Base-by-base conservation (phyloP, 2,888 invertebrate genomes). In the Drosophila fungiperda region DNA sequence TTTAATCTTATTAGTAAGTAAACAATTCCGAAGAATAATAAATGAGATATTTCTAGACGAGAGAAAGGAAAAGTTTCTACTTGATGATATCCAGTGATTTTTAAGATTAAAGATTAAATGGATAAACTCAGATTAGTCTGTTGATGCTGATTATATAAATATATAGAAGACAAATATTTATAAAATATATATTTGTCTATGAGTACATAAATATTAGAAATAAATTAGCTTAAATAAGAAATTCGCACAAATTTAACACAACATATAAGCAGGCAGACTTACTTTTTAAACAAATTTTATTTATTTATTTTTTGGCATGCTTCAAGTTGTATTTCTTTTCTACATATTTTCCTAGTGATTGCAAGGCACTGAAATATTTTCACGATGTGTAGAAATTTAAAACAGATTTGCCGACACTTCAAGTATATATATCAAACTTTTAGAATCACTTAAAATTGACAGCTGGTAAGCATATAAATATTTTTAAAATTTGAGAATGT, bases 1-100 rank as follows among this genome's bases (percentile, higher is more conserved):
- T 64, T 63, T 63, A 38, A 52, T 50, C 66, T 36, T n/a, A 32
- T 5, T 26, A n/a, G 23, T 48, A 17, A 65, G 29, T 86, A 80
- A 83, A 80, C 81, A 83, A 12, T 45, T 45, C 12, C 7, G 20
- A 12, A 12, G 12, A 12, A 7, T 6, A 45, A 45, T 20, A 20
- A 20, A 11, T 20, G 1, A 7, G 15, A 36, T 36, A 36, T 17
- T 7, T 8, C 7, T 38, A 3, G 36, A 1, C 36, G 20, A 8
- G 20, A 7, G 45, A 3, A 12, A 15, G 20, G 26, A 26, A 20
- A 15, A 20, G 15, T 7, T 45, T 45, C 45, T 12, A 45, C 20
- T 45, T 7, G 7, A 15, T 20, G 45, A 45, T 45, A 45, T 12
- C 12, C 45, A 15, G 0, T 8, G 45, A 29, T 29, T 6, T 29